phyloP scores from a whole-genome alignment of 2,888 invertebrate species.

The Hydrotaea cyrtoneurina region DNA sequence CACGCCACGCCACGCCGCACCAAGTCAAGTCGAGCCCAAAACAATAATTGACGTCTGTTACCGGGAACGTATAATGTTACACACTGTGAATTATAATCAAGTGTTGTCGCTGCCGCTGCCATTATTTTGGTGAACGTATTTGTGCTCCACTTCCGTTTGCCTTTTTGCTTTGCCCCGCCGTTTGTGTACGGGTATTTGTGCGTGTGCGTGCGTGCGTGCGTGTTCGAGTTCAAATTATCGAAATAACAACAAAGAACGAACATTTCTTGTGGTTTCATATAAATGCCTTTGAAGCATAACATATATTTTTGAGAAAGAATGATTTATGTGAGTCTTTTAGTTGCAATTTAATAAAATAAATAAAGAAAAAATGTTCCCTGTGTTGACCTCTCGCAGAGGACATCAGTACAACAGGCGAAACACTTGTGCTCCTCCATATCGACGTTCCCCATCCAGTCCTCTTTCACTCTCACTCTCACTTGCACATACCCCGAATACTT shows the following conservation, averaged over 20 bases:
- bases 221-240: background rate
- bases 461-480: background rate
- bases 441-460: background rate
- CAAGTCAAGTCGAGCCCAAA: background rate
- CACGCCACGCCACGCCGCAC: background rate
- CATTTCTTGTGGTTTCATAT: constrained; percentile 1
- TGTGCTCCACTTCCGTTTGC: constrained; percentile 17
- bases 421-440: background rate
- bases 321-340: constrained; percentile 21
- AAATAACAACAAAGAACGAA: constrained; percentile 14
- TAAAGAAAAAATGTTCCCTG: background rate
- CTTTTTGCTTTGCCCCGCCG: background rate
- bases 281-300: constrained; percentile 1
- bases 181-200: background rate
- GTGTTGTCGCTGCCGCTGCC: background rate
- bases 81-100: constrained; percentile 16
- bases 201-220: background rate
- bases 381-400: background rate
- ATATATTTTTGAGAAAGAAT: background rate
- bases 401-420: background rate
- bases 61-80: background rate
- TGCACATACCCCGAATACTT: background rate
- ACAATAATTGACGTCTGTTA: constrained; percentile 23
- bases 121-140: background rate
- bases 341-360: constrained; percentile 9